These are phyloP conservation scores for Pangasianodon gigas DNA, from an alignment of 2,113 vertebrate genomes.

Conservation along the genomic window DNA sequence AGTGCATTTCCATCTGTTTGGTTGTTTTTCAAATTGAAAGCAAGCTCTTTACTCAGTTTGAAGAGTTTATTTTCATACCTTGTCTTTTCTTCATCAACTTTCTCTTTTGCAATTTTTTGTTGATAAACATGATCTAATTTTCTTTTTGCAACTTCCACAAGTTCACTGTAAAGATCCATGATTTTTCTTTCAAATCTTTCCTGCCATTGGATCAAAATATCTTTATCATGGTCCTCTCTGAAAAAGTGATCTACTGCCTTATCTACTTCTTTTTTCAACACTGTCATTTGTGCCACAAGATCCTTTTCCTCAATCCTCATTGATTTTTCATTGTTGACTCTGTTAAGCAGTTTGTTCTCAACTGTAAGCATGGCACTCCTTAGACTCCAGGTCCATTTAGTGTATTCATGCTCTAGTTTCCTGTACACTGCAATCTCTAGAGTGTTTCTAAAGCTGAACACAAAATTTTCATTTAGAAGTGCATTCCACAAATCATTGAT, in stretches of 20 bases:
- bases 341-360: conserved; percentile 60
- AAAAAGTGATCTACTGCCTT: conserved; percentile 61
- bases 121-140: conserved; percentile 56
- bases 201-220: conserved; percentile 38
- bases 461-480: conserved; percentile 47
- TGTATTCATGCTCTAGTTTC: conserved; percentile 58
- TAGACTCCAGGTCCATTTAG: conserved; percentile 31
- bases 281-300: conserved; percentile 30
- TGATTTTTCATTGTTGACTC: conserved; percentile 53
- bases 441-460: conserved; percentile 72
- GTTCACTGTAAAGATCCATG: conserved; percentile 34
- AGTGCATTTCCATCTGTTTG: conserved; percentile 46
- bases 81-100: conserved; percentile 52
- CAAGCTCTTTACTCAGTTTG: conserved; percentile 52
- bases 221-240: conserved; percentile 34
- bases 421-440: conserved; percentile 62
- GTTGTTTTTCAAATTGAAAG: conserved; percentile 47
- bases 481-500: conserved; percentile 63
- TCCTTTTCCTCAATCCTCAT: background rate
- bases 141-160: conserved; percentile 46
- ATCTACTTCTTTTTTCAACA: conserved; percentile 39
- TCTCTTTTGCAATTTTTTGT: conserved; percentile 43
- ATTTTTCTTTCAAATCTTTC: conserved; percentile 39
- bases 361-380: conserved; percentile 60
- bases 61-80: conserved; percentile 57